Conservation (phyloP, 2,888 invertebrate genomes). For the Ornithoptera priamus region DNA sequence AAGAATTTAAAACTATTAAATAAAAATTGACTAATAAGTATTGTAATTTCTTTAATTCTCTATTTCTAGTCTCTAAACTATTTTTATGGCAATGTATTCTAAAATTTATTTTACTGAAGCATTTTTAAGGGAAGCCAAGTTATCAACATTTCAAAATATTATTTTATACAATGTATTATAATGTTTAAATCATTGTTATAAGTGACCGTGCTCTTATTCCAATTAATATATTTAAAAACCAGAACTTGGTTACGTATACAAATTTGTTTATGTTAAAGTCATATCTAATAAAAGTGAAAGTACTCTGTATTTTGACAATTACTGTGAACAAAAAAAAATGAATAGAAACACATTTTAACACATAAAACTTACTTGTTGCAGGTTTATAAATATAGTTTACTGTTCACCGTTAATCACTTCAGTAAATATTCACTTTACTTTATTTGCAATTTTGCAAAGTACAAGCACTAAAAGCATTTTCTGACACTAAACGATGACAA, state of each 20-base stretch:
- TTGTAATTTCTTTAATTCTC: too few species aligned
- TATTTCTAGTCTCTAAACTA: too few species aligned
- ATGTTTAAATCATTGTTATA: background rate
- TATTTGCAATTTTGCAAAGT: conserved; percentile 26
- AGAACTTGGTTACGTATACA: conserved; percentile 34
- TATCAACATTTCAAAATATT: background rate
- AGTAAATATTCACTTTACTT: conserved; percentile 20
- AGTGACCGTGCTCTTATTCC: background rate
- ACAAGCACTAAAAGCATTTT: conserved; percentile 17
- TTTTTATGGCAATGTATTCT: too few species aligned
- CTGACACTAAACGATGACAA: conserved; percentile 25
- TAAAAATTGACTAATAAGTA: too few species aligned
- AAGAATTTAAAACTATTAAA: too few species aligned
- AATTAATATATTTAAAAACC: background rate
- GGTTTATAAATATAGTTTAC: background rate
- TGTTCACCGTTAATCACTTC: conserved; percentile 17
- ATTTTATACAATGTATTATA: background rate
- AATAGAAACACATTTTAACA: conserved; percentile 2
- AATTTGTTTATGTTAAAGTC: conserved; percentile 32
- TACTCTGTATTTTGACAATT: conserved; percentile 37
- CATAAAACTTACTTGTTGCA: conserved; percentile 16
- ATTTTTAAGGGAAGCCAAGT: too few species aligned
- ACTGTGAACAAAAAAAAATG: conserved; percentile 12
- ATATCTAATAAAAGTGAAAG: conserved; percentile 40
- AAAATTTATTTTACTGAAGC: too few species aligned